phyloP scores from a whole-genome alignment of 2,113 vertebrate species.

The Falco punctatus region DNA sequence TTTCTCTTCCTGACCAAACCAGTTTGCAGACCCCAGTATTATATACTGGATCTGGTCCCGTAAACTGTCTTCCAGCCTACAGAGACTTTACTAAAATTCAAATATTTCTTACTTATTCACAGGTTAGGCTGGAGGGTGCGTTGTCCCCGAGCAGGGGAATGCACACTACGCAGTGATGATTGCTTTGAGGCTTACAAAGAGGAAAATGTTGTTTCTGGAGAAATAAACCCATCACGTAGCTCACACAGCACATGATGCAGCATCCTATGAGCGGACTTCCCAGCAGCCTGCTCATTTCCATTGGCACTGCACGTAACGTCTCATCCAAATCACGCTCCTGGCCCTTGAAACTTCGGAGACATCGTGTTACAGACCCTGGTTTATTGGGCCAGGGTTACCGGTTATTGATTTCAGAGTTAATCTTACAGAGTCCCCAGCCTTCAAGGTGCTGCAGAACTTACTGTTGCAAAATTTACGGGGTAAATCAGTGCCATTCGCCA shows the following conservation, averaged over 20 bases:
- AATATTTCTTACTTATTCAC: not conserved
- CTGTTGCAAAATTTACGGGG: not conserved
- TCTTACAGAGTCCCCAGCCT: not conserved
- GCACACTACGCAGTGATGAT: not conserved
- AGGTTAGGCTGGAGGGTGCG: not conserved
- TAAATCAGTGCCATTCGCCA: not conserved
- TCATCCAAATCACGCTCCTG: not conserved
- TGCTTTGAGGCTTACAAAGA: not conserved
- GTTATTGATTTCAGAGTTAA: not conserved
- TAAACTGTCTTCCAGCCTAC: not conserved
- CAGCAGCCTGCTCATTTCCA: not conserved
- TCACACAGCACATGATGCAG: not conserved
- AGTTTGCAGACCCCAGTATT: not conserved
- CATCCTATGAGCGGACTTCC: not conserved
- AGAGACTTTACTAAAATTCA: not conserved
- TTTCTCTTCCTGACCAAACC: not conserved
- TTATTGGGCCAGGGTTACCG: not conserved
- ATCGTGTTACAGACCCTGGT: fast-evolving
- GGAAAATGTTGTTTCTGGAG: not conserved
- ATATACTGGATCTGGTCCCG: not conserved
- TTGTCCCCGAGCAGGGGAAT: not conserved
- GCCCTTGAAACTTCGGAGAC: not conserved
- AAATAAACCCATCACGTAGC: not conserved
- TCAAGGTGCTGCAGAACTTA: not conserved
- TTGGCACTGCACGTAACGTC: not conserved